Evolutionary conservation across 2,113 vertebrate species (phyloP).

Genomic region (Motacilla alba): DNA sequence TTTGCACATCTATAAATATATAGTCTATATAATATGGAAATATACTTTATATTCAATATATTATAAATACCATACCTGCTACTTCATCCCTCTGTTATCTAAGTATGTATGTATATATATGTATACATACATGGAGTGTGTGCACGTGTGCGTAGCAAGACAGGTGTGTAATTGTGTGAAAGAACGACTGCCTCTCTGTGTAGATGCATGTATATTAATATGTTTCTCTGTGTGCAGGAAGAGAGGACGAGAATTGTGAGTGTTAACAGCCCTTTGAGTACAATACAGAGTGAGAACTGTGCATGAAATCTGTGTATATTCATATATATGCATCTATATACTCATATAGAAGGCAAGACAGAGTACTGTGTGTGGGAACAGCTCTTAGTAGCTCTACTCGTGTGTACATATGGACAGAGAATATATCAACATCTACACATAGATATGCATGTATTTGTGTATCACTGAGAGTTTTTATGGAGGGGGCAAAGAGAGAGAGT

Average conservation of each 20-base stretch:
- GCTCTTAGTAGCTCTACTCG: background rate
- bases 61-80: background rate
- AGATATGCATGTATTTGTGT: background rate
- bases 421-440: background rate
- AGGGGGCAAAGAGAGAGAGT: accelerated
- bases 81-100: background rate
- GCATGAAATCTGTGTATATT: background rate
- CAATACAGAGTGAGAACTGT: background rate
- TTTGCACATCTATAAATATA: background rate
- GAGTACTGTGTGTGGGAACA: background rate
- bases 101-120: background rate
- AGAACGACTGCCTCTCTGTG: background rate
- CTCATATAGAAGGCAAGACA: background rate
- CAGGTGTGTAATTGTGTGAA: background rate
- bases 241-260: background rate
- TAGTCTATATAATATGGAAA: background rate
- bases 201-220: background rate
- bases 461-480: background rate
- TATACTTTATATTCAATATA: background rate
- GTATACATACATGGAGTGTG: too few species aligned
- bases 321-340: background rate
- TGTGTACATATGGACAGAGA: background rate
- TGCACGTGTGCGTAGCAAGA: background rate
- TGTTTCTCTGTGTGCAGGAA: background rate
- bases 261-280: background rate